Base-by-base conservation (phyloP, 2,888 invertebrate species). In the Allacma fusca region DNA sequence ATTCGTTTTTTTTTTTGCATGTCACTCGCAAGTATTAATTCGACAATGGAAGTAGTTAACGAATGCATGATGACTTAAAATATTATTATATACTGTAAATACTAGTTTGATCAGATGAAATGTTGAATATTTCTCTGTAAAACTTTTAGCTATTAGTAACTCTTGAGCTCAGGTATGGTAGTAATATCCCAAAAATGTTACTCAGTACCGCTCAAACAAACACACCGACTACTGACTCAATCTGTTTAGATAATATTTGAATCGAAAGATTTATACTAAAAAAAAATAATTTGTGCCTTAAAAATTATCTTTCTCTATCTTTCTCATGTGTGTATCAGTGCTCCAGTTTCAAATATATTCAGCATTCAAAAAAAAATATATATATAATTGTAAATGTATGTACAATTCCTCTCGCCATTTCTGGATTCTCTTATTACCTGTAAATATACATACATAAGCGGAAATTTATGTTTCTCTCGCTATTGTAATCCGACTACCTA, bases 221-320 rank as follows among this genome's bases (percentile, higher is more conserved):
- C 76, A 76, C 76, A 76, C 76, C 76, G 76, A 76, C 76, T 76
- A 76, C 70, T 76, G 76, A 76, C 76, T 76, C 76, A 76, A 76
- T 76, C 70, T 70, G 76, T 76, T 76, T 76, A 76, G 68, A 65
- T 69, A 69, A 69, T 26, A 74, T 23, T 62, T 59, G 34, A 62
- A 62, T 24, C 26, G 62, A 62, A 62, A 62, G 24, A 62, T 62
- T 69, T 43, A 24, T 40, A 43, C 69, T 69, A 44, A 24, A 21
- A 59, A 57, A 62, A n/a, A 62, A 23, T 62, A 24, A 57, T 50
- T 59, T 72, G 72, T 72, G 72, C 72, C 72, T 72, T 72, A 72
- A 40, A 43, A 67, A 67, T 12, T 28, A 50, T 50, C 50, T 50
- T 50, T 50, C 50, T 50, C 50, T 50, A 50, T 12, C 2, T 50